Evolutionary conservation across 2,797 vertebrate species (phyloP).

Genomic region (Malacoraja senta): DNA sequence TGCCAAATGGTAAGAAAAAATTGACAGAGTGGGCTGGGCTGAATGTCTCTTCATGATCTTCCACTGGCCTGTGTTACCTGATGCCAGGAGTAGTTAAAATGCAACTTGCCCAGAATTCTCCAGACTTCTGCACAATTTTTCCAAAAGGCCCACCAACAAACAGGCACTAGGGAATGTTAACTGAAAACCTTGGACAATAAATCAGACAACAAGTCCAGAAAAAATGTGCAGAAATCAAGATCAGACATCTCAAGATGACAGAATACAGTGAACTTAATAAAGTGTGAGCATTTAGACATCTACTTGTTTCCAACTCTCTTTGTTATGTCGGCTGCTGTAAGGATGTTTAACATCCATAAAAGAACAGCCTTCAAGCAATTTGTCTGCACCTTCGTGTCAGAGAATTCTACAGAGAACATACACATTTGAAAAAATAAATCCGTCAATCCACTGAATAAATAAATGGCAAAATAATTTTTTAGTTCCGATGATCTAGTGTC

Average conservation of each 20-base stretch:
- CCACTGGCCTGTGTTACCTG: neutral
- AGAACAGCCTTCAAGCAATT: conserved; percentile 16
- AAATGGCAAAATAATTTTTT: neutral
- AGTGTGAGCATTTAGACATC: neutral
- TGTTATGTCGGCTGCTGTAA: neutral
- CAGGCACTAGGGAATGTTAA: neutral
- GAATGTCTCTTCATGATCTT: neutral
- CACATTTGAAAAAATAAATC: neutral
- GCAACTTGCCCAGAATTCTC: neutral
- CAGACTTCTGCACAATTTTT: neutral
- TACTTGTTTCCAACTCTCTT: neutral
- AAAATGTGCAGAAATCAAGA: neutral
- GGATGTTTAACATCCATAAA: neutral
- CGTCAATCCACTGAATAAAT: neutral
- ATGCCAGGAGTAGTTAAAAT: neutral
- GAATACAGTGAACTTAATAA: neutral
- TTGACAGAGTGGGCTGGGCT: no score
- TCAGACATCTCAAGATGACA: neutral
- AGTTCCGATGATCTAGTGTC: neutral
- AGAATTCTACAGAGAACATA: neutral
- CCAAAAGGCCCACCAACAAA: neutral
- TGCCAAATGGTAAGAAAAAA: neutral
- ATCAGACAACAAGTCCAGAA: neutral
- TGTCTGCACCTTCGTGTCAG: neutral
- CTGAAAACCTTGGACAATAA: neutral